These are phyloP conservation scores for Zophobas atratus DNA, from an alignment of 1,140 invertebrate genomes.

Conservation along the genomic window DNA sequence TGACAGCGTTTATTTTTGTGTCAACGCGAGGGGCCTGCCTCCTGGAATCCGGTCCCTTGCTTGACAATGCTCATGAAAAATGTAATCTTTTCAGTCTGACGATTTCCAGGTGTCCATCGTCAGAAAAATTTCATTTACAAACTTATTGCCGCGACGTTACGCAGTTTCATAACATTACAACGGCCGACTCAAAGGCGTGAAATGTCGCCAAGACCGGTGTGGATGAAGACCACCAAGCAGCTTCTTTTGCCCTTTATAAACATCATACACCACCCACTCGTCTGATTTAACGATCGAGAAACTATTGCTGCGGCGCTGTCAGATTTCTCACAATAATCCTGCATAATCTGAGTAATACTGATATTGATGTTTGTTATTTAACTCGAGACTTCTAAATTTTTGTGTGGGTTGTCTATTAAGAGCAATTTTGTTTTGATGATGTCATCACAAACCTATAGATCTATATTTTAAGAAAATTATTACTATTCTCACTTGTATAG, in stretches of 20 bases:
- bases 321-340: conserved; percentile 9
- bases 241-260: conserved; percentile 6
- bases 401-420: background rate
- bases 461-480: background rate
- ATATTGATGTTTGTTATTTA: conserved; percentile 4
- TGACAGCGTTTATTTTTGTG: conserved; percentile 42
- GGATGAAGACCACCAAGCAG: conserved; percentile 29
- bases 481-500: background rate
- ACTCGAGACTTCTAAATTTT: background rate
- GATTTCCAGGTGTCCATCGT: conserved; percentile 14
- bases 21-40: conserved; percentile 10
- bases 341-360: background rate
- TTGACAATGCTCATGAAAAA: conserved; percentile 30
- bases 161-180: conserved; percentile 15
- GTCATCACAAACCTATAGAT: background rate
- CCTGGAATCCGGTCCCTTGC: background rate
- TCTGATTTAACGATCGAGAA: conserved; percentile 12
- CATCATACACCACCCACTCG: background rate
- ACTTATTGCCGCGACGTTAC: conserved; percentile 7
- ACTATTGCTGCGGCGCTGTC: background rate
- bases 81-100: conserved; percentile 4
- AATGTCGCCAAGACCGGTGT: conserved; percentile 12
- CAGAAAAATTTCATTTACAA: conserved; percentile 23
- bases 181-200: conserved; percentile 12
- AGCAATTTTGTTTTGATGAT: conserved; percentile 1